Percentiles rank a stretch among this genome's conserved stretches.
phyloP scores from a whole-genome alignment of 1,140 invertebrate species.

The Euborellia annulipes region DNA sequence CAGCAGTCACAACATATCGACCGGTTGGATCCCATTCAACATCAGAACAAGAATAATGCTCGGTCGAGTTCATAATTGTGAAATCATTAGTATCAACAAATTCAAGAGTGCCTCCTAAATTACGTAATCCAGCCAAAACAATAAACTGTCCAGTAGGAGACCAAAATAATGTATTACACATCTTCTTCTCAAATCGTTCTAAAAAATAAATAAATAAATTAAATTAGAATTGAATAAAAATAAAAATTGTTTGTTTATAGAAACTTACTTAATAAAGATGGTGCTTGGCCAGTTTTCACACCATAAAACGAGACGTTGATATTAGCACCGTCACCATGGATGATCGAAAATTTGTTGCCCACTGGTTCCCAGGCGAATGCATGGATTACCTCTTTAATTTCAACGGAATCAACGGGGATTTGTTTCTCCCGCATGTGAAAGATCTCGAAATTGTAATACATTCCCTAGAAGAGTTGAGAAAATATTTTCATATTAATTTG shows the following conservation, averaged over 20 bases:
- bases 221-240: background rate
- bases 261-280: conserved; percentile 61
- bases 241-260: conserved; percentile 2
- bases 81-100: conserved; percentile 93
- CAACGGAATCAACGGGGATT: conserved; percentile 93
- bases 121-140: conserved; percentile 69
- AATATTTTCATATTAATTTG: background rate
- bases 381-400: conserved; percentile 83
- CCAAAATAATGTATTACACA: conserved; percentile 93
- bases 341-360: conserved; percentile 89
- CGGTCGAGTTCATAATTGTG: conserved; percentile 79
- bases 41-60: conserved; percentile 89
- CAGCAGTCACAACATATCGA: conserved; percentile 87
- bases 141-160: conserved; percentile 91
- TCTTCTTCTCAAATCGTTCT: conserved; percentile 79
- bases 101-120: conserved; percentile 78
- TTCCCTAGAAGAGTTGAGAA: conserved; percentile 52
- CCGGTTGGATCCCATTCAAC: conserved; percentile 99
- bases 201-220: conserved; percentile 14
- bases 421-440: conserved; percentile 97
- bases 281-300: conserved; percentile 73
- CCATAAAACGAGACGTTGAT: conserved; percentile 89
- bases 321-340: conserved; percentile 80
- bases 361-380: conserved; percentile 98
- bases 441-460: conserved; percentile 98